phyloP scores from a whole-genome alignment of 64 coral and sea anemone genomes.

The Stichodactyla mertensii region DNA sequence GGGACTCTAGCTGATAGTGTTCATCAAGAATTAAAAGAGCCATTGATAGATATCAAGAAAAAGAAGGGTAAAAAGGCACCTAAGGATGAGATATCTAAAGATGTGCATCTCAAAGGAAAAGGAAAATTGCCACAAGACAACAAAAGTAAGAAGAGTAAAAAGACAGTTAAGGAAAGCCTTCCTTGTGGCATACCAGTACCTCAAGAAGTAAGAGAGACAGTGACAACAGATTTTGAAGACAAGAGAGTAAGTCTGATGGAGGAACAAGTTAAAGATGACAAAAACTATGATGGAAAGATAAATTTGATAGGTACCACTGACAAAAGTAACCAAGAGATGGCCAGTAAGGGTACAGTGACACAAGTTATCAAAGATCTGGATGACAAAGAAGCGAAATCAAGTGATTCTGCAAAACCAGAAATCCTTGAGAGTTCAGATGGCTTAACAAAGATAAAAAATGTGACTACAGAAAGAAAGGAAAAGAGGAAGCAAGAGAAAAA shows the following conservation, averaged over 20 bases:
- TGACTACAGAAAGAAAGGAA: not conserved
- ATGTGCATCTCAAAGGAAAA: not conserved
- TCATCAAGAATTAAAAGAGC: not conserved
- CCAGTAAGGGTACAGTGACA: no score
- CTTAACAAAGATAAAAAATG: not conserved
- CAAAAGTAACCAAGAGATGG: no score
- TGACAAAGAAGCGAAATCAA: no score
- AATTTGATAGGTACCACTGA: not conserved
- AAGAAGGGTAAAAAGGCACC: not conserved
- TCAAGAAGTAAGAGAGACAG: no score
- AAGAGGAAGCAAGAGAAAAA: not conserved
- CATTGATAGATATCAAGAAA: not conserved
- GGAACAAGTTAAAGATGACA: not conserved
- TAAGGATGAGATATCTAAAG: not conserved
- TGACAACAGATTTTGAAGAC: not conserved
- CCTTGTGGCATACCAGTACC: not conserved
- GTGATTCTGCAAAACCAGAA: no score
- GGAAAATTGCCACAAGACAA: not conserved
- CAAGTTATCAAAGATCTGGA: no score
- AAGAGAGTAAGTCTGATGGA: not conserved
- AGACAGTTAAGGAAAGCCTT: not conserved
- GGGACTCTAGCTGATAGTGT: not conserved
- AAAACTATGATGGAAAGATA: not conserved
- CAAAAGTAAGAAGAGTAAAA: constrained; percentile 2
- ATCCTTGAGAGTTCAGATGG: not conserved